phyloP scores from a whole-genome alignment of 1,140 invertebrate genomes.

The Halesus radiatus region DNA sequence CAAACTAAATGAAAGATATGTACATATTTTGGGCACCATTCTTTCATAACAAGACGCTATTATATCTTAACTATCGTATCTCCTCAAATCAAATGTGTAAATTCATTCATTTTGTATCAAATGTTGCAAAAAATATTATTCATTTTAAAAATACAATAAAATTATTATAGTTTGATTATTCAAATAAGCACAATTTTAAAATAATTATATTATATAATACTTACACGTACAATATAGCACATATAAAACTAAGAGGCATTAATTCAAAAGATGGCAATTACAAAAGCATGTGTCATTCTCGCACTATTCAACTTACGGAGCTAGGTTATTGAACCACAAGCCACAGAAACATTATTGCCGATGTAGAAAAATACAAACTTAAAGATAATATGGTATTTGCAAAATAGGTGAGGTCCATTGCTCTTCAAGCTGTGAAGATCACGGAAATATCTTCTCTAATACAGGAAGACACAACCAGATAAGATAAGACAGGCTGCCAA shows the following conservation, averaged over 20 bases:
- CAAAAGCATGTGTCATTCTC: conserved; percentile 14
- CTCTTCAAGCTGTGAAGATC: too few species aligned
- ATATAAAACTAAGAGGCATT: conserved; percentile 18
- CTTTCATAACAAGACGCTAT: too few species aligned
- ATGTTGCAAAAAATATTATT: conserved; percentile 5
- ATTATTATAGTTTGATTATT: conserved; percentile 7
- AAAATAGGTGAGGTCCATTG: conserved; percentile 16
- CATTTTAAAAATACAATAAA: background rate
- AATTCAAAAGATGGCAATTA: conserved; percentile 40
- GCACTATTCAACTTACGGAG: background rate
- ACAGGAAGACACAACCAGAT: too few species aligned
- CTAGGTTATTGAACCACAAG: conserved; percentile 26
- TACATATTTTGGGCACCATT: too few species aligned
- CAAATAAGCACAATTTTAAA: conserved; percentile 19
- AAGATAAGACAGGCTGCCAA: too few species aligned
- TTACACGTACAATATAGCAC: too few species aligned
- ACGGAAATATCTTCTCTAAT: too few species aligned
- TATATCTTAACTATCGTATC: background rate
- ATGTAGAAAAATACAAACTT: conserved; percentile 36
- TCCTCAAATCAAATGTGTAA: background rate
- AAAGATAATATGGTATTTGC: conserved; percentile 26
- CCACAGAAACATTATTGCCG: conserved; percentile 18
- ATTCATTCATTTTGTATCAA: background rate
- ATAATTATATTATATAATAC: background rate
- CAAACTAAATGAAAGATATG: too few species aligned